Base-by-base conservation (phyloP, 2,113 vertebrate genomes). In the Mustela lutreola region DNA sequence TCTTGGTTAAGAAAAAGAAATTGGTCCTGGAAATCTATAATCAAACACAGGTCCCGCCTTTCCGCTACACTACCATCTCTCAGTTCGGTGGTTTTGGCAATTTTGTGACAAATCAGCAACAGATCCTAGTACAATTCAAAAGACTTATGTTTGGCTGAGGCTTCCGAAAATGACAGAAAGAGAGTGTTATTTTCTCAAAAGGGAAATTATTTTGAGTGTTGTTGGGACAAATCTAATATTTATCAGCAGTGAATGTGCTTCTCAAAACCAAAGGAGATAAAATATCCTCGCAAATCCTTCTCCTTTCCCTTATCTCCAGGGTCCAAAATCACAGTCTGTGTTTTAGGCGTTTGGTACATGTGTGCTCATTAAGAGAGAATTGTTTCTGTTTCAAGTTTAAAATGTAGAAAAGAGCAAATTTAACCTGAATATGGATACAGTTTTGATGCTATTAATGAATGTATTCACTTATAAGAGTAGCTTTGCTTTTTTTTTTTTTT, bases 341-440 rank as follows among this genome's bases (percentile, higher is more conserved):
- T 58, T 94, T 71, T 58, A 50, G 45, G 22, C 28, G 24, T 75
- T 92, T 31, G 53, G 4, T 83, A 36, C 9, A 63, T 18, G 2
- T 94, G 19, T 95, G 48, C 36, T 70, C 63, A 58, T 89, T 58
- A 76, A 26, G 28, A 89, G 65, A 81, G 71, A 42, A 75, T 60
- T 89, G 24, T 81, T 96, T 95, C 50, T 89, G 12, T 91, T 81
- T 89, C 18, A 81, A 75, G 26, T 63, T 95, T 84, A 83, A 73
- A 85, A 24, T 95, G 33, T 79, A 56, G n/a, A 82, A 81, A 71
- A 24, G 56, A 92, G 48, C 16, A 76, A 31, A 31, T 79, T 94
- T 92, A 86, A 90, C 2, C 7, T 65, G 2, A 42, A 45, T 14
- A 45, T 53, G 39, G 11, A 67, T 42, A 76, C 1, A 3, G 65